phyloP scores from a whole-genome alignment of 2,113 vertebrate genomes.

The Hippoglossus stenolepis region DNA sequence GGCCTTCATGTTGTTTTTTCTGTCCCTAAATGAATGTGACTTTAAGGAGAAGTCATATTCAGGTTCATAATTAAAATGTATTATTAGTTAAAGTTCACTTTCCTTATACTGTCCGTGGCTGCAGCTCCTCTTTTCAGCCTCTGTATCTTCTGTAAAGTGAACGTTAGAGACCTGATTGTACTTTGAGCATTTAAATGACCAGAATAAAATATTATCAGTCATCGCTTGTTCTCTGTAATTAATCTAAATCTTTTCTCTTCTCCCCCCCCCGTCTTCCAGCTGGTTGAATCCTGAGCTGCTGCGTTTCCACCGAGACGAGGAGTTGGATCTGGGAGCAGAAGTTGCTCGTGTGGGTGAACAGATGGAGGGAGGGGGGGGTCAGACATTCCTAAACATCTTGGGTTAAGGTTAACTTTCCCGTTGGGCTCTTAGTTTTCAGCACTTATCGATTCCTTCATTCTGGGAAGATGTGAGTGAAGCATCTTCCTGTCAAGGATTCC shows the following conservation, averaged over 20 bases:
- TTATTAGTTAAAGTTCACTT: too few relatives aligned
- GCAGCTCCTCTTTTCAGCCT: too few relatives aligned
- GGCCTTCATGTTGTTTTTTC: constrained; percentile 4
- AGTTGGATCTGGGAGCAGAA: constrained; percentile 33
- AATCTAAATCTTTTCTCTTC: neutral
- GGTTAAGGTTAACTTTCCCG: constrained; percentile 19
- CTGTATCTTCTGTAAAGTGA: too few relatives aligned
- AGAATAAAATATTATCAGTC: too few relatives aligned
- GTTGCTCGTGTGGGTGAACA: constrained; percentile 13
- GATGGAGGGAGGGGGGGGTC: neutral
- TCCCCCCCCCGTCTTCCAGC: constrained; percentile 74
- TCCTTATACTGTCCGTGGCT: too few relatives aligned
- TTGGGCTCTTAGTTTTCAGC: neutral
- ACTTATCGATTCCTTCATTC: constrained; percentile 13
- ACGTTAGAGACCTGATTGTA: too few relatives aligned
- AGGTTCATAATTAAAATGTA: too few relatives aligned
- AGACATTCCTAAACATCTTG: constrained; percentile 17
- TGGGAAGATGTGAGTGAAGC: constrained; percentile 2
- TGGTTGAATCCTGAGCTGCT: constrained; percentile 76
- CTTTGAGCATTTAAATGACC: too few relatives aligned
- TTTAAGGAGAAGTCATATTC: neutral
- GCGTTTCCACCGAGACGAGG: constrained; percentile 52
- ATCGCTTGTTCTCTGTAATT: neutral
- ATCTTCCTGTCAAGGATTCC: neutral
- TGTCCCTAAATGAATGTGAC: neutral